Conservation (phyloP, 2,888 invertebrate genomes). For the Drosophila robusta region DNA sequence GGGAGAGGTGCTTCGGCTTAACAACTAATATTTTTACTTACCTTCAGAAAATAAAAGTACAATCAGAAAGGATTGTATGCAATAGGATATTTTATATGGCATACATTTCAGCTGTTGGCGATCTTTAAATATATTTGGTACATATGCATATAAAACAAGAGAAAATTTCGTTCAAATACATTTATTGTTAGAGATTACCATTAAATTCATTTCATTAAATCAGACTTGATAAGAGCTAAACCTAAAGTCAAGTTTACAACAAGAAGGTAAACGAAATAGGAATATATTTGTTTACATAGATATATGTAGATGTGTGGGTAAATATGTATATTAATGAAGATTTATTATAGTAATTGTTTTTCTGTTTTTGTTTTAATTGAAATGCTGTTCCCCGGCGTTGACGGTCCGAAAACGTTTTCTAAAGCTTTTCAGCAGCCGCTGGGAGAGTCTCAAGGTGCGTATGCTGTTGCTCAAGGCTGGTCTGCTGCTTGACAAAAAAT, state of each 20-base stretch:
- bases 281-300: not conserved
- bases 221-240: conserved; percentile 40
- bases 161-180: not conserved
- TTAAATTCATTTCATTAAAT: conserved; percentile 25
- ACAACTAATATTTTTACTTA: not conserved
- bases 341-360: not conserved
- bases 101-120: not conserved
- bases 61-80: no score
- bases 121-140: no score
- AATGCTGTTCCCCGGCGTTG: conserved; percentile 38
- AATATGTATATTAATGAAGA: conserved; percentile 1
- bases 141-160: no score
- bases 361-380: conserved; percentile 19
- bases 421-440: conserved; percentile 77
- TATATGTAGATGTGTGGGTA: conserved; percentile 5
- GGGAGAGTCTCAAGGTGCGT: conserved; percentile 65
- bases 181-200: conserved; percentile 32
- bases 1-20: no score
- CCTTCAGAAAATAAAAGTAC: not conserved
- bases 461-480: conserved; percentile 41
- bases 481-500: conserved; percentile 32
- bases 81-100: no score
- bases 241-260: conserved; percentile 7
- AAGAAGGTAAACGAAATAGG: not conserved
- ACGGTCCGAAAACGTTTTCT: conserved; percentile 56